Evolutionary conservation across 2,888 invertebrate genomes (phyloP), one percentile per base, ranked within the genome.

Genomic region (Athetis lepigone): DNA sequence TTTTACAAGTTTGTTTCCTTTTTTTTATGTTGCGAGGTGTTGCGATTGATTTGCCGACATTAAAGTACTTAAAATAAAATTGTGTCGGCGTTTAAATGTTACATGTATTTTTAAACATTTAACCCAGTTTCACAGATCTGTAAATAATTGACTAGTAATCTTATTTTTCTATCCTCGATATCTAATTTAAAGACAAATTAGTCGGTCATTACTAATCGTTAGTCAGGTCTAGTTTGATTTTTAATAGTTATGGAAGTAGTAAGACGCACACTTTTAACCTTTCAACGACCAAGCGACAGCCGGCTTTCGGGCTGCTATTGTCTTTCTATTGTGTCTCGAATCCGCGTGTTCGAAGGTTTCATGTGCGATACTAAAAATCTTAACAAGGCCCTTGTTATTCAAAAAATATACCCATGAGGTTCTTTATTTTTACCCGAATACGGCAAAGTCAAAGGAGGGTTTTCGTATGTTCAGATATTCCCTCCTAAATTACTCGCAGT

Each of bases 11-110:
- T 16, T 3, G 8, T 33, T 13, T 29, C 2, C 29, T 29, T 16
- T 1, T 3, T 47, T 49, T 9, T 18, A 29, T 36, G 13, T 27
- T 9, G 6, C 4, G 5, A 13, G 0, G 16, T n/a, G n/a, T n/a
- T n/a, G n/a, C n/a, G n/a, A 21, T 43, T 11, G 8, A 27, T 52
- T 62, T 66, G 7, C 67, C 21, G 16, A 1, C 16, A 51, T 50
- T 19, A n/a, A n/a, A n/a, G n/a, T n/a, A n/a, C 29, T 29, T 11
- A 5, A 25, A 40, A 64, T 16, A 29, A 25, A 51, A n/a, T 40
- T 33, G 8, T 8, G 40, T 18, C 51, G 33, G 16, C 29, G 9
- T 40, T 50, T 9, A 18, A n/a, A 4, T n/a, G 11, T 40, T n/a
- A 37, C 33, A 23, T 43, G 67, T 42, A 52, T 43, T 51, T 49